Base-by-base conservation (phyloP, 2,888 invertebrate genomes). In the Limnephilus marmoratus region DNA sequence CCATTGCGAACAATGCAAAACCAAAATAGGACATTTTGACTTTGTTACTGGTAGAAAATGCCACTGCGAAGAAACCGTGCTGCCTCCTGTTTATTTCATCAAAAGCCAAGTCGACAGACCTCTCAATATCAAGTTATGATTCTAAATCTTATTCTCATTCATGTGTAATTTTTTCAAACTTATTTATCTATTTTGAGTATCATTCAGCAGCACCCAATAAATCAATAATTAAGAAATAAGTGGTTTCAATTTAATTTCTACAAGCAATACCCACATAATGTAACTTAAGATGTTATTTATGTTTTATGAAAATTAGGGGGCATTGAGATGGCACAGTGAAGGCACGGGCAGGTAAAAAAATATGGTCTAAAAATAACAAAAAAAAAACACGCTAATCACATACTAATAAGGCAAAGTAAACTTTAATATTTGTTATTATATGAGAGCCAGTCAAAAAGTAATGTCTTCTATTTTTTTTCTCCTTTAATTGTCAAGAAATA, bases 21-120 rank as follows among this genome's bases (percentile, higher is more conserved):
- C 95, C 81, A 96, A 97, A 95, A 95, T 97, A 53, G 97, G 97
- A 13, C 96, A 97, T 9, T 97, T 97, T 94, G 97, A 97, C 95
- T 97, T 97, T 95, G 95, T 97, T 45, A 96, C 97, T 3, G 97
- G 97, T 45, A 95, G 96, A 94, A 97, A 97, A 95, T 97, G 97
- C 95, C 95, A 95, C n/a, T 97, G 97, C 95, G 95, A 95, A 45
- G 94, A 95, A 82, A 95, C 95, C 92, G 95, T 97, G 92, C 94
- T 97, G 94, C 97, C 97, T 24, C 95, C 97, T 37, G 96, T 97
- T 86, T 96, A 97, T 95, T 95, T 97, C 92, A 96, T 97, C 85
- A 96, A 96, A 93, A 97, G 97, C 94, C 97, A 97, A 96, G 95
- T 97, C 80, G 97, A 97, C 29, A 41, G 92, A 18, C 88, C 87